Evolutionary conservation across 2,113 vertebrate genomes (phyloP), one percentile per base, ranked within the genome.

Genomic region (Nanorana parkeri): DNA sequence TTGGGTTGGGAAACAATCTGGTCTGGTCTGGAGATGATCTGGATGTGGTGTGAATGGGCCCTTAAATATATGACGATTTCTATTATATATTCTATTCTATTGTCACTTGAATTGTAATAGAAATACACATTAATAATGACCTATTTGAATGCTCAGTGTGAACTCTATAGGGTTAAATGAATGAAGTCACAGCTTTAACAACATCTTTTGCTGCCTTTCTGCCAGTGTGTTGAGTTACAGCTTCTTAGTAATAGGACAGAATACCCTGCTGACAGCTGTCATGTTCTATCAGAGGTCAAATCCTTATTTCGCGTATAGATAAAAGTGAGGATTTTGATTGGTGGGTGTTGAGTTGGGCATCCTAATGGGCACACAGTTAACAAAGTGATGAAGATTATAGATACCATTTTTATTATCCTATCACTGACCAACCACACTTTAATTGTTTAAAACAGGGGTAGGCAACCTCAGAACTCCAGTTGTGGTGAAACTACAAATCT

Each of bases 191-290:
- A 7, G 24, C 54, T n/a, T n/a, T n/a, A n/a, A n/a, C n/a, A n/a
- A n/a, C 17, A 20, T 73, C 54, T n/a, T 7, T 28, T 21, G 24
- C 24, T 58, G 7, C 20, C 32, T 4, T 32, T n/a, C 41, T 56
- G 71, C 52, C 52, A 10, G 52, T 73, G 71, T 76, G 73, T 76
- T 76, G 58, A 61, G 55, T 63, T 76, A 76, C 73, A 61, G 26
- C 56, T 29, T 61, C 55, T 21, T 36, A 20, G 73, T 61, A 76
- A 47, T 10, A 61, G 73, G 28, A 60, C 29, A 41, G 13, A 6
- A 41, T 76, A 41, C 11, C 56, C 32, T 32, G 41, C 41, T 41
- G 41, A 7, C 41, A 63, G 71, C 71, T 76, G 73, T 63, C 58
- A 63, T 47, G 32, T 23, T 26, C n/a, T 3, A 47, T 76, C 56